These are phyloP conservation scores for Spisula subtruncata DNA, from an alignment of 2,888 invertebrate species.

Conservation along the genomic window DNA sequence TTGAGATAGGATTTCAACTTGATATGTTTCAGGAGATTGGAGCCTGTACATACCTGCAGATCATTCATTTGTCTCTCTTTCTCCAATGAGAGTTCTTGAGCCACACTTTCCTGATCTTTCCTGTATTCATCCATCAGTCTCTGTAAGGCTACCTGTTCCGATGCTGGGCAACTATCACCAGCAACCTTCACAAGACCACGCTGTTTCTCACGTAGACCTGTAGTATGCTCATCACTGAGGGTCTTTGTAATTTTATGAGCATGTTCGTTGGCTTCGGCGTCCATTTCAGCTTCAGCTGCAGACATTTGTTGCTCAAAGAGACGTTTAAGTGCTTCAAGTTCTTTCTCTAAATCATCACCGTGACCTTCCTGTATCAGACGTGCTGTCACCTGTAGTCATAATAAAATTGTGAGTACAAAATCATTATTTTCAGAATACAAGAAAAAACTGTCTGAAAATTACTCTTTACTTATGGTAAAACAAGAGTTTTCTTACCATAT, in stretches of 20 bases:
- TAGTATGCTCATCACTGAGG: slow-evolving; percentile 81
- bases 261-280: slow-evolving; percentile 83
- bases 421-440: too few species aligned
- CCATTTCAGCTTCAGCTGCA: slow-evolving; percentile 81
- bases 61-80: slow-evolving; percentile 82
- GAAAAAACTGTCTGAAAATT: too few species aligned
- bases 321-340: slow-evolving; percentile 78
- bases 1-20: too few species aligned
- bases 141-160: slow-evolving; percentile 80
- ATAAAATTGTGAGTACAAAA: not conserved
- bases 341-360: slow-evolving; percentile 82
- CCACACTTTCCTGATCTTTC: slow-evolving; percentile 78
- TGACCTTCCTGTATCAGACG: slow-evolving; percentile 83
- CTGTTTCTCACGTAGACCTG: slow-evolving; percentile 66
- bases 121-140: slow-evolving; percentile 83
- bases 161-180: slow-evolving; percentile 74
- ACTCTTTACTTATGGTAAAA: too few species aligned
- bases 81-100: slow-evolving; percentile 79
- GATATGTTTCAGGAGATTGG: too few species aligned
- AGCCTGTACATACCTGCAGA: slow-evolving; percentile 76
- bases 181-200: slow-evolving; percentile 65
- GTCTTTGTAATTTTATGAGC: slow-evolving; percentile 76
- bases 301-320: slow-evolving; percentile 82
- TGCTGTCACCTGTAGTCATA: slow-evolving; percentile 78
- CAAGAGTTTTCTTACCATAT: too few species aligned